These are phyloP conservation scores for Synchiropus splendidus DNA, from an alignment of 2,113 vertebrate species.

Conservation along the genomic window DNA sequence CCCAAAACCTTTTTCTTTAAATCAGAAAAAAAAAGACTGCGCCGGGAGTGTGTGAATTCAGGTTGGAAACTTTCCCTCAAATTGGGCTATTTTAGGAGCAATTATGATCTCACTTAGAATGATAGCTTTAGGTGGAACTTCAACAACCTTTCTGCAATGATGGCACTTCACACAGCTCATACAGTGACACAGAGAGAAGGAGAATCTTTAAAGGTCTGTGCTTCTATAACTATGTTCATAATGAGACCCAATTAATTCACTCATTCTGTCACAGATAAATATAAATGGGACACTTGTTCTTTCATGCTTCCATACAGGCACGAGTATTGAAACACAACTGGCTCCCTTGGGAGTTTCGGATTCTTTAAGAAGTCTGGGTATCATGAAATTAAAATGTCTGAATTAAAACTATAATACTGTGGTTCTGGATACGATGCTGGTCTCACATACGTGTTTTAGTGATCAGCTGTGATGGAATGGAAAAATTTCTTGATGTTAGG, in stretches of 20 bases:
- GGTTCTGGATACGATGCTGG: too few species aligned
- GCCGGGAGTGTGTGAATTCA: too few species aligned
- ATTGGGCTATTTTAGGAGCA: conserved; percentile 26
- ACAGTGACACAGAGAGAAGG: conserved; percentile 20
- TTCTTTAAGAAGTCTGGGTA: too few species aligned
- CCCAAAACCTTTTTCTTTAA: too few species aligned
- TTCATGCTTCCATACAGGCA: conserved; percentile 4
- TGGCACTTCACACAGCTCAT: conserved; percentile 34
- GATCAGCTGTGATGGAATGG: too few species aligned
- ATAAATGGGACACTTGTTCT: conserved; percentile 1
- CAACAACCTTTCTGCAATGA: conserved; percentile 38
- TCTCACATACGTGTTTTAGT: too few species aligned
- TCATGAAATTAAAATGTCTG: too few species aligned
- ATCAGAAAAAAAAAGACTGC: too few species aligned
- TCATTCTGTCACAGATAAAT: conserved; percentile 7
- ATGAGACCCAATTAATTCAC: conserved; percentile 25
- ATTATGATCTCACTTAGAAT: conserved; percentile 41
- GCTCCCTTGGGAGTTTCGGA: not conserved
- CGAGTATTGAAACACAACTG: not conserved
- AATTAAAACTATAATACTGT: too few species aligned
- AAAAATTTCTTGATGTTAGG: too few species aligned
- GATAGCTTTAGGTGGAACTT: conserved; percentile 30
- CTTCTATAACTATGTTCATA: conserved; percentile 25
- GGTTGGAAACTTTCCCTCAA: too few species aligned
- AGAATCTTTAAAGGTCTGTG: conserved; percentile 14